phyloP scores from a whole-genome alignment of 2,888 invertebrate species.

The Peribatodes rhomboidaria region DNA sequence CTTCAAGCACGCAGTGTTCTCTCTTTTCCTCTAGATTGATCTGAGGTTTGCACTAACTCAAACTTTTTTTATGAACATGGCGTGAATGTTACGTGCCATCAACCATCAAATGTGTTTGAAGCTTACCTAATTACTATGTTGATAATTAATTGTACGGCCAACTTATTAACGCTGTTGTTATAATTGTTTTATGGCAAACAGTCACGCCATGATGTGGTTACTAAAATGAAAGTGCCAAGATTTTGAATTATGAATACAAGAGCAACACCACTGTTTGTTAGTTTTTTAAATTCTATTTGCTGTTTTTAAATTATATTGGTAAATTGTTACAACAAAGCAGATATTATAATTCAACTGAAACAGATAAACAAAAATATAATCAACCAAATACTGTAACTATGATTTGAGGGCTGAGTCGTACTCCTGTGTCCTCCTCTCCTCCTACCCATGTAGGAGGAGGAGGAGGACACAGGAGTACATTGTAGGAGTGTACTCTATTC shows the following conservation, averaged over 20 bases:
- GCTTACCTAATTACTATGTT: conserved; percentile 27
- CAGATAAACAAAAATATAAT: no score
- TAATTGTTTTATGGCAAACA: conserved; percentile 28
- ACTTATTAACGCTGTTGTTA: conserved; percentile 39
- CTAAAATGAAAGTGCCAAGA: conserved; percentile 16
- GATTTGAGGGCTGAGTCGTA: no score
- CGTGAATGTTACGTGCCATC: not conserved
- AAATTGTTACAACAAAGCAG: no score
- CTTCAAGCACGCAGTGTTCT: no score
- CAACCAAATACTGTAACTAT: no score
- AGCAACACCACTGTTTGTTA: not conserved
- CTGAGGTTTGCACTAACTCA: not conserved
- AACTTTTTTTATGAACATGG: conserved; percentile 3
- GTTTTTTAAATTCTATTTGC: not conserved
- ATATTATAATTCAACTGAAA: no score
- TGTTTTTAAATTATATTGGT: no score
- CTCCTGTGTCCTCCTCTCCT: no score
- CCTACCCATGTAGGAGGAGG: no score
- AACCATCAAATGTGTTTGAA: conserved; percentile 28
- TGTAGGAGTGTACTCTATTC: no score
- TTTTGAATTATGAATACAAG: conserved; percentile 5
- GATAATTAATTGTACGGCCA: conserved; percentile 38
- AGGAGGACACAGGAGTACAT: no score
- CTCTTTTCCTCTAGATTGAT: no score
- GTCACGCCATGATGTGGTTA: conserved; percentile 36